A percentile compares a stretch with the other conserved stretches of the same genome.
Conservation (phyloP, 1,140 invertebrate genomes). For the Bombus fervidus region DNA sequence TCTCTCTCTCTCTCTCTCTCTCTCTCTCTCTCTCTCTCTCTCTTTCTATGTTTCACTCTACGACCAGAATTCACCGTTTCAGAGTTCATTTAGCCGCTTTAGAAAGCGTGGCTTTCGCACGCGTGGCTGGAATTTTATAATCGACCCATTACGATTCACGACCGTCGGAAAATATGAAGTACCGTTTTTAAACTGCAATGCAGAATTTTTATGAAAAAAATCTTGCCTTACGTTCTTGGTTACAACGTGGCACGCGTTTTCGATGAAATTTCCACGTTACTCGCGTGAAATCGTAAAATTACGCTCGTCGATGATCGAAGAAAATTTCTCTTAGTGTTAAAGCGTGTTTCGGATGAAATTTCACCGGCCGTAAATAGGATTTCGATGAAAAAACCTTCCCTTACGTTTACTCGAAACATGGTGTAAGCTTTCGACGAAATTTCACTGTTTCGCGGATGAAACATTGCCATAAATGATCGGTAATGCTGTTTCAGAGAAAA, state of each 20-base stretch:
- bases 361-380: too few species aligned
- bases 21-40: not conserved
- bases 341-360: too few species aligned
- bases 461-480: not conserved
- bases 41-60: not conserved
- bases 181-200: not conserved
- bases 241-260: not conserved
- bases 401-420: not conserved
- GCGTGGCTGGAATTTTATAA: conserved; percentile 40
- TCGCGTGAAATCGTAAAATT: not conserved
- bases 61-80: conserved; percentile 27
- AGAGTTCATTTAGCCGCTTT: conserved; percentile 45
- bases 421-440: too few species aligned
- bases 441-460: not conserved
- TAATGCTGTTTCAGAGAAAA: not conserved
- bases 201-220: not conserved
- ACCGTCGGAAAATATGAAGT: not conserved
- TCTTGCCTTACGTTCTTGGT: not conserved
- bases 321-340: too few species aligned
- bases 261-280: not conserved
- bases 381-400: not conserved
- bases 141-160: conserved; percentile 28
- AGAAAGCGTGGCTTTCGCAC: conserved; percentile 15
- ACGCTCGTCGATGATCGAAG: not conserved
- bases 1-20: not conserved